Conservation (phyloP, 1,140 invertebrate species). For the Anoplolepis gracilipes region DNA sequence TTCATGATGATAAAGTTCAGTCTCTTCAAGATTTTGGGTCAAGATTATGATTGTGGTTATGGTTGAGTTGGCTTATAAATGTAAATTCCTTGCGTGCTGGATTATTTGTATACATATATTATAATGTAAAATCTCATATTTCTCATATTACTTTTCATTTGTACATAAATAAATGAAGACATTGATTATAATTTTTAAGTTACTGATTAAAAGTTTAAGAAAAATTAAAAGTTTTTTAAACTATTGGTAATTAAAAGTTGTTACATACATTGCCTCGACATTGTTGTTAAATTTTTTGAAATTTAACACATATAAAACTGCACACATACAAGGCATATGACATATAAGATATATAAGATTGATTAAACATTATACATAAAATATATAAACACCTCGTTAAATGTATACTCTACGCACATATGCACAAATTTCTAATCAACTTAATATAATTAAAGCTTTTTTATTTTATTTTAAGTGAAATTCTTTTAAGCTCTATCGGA, state of each 20-base stretch:
- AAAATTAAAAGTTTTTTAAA: not conserved
- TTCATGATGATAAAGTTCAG: constrained; percentile 34
- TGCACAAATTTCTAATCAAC: not conserved
- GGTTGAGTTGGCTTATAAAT: constrained; percentile 10
- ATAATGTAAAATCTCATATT: constrained; percentile 2
- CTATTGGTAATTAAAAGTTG: too few relatives aligned
- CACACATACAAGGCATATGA: too few relatives aligned
- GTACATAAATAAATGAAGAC: not conserved
- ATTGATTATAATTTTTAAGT: not conserved
- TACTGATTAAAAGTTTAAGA: constrained; percentile 19
- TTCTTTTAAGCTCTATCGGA: not conserved
- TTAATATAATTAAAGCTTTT: not conserved
- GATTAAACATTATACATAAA: not conserved
- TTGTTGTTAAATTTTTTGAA: not conserved
- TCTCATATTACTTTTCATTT: not conserved
- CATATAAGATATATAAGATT: too few relatives aligned
- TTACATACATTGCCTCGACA: too few relatives aligned
- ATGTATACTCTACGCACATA: not conserved
- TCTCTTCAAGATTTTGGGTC: not conserved
- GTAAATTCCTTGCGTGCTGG: constrained; percentile 10
- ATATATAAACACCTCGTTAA: not conserved
- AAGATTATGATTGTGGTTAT: not conserved
- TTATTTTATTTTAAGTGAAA: not conserved
- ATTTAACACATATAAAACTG: constrained; percentile 2
- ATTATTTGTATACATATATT: constrained; percentile 16